Evolutionary conservation across 1,140 invertebrate species (phyloP).

Genomic region (Drosophila ficusphila): DNA sequence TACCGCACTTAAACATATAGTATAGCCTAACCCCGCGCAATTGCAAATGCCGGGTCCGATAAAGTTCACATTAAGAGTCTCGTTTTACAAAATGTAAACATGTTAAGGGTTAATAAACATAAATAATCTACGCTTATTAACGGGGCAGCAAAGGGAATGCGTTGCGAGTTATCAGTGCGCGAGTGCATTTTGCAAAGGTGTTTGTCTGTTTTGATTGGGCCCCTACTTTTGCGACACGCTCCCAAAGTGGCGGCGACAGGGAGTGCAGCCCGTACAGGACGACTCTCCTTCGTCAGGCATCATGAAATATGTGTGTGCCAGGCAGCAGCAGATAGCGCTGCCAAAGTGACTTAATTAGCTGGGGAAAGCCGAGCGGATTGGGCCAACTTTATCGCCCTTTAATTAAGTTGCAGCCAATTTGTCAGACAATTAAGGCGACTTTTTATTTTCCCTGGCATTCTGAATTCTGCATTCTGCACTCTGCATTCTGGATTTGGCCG

Average conservation of each 20-base stretch:
- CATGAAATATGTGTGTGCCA: slow-evolving; percentile 77
- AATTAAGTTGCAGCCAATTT: slow-evolving; percentile 81
- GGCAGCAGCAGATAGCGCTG: slow-evolving; percentile 60
- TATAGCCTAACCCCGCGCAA: slow-evolving; percentile 28
- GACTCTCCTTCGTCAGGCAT: slow-evolving; percentile 30
- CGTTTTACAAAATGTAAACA: slow-evolving; percentile 84
- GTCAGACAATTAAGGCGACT: slow-evolving; percentile 73
- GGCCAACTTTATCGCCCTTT: slow-evolving; percentile 64
- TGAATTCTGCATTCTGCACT: too few relatives aligned
- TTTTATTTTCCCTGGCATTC: not conserved
- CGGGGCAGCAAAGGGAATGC: slow-evolving; percentile 46
- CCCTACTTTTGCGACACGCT: slow-evolving; percentile 26
- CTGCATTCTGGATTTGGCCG: not conserved
- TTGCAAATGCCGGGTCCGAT: slow-evolving; percentile 65
- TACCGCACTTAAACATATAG: not conserved
- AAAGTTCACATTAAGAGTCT: slow-evolving; percentile 84
- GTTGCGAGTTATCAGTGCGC: slow-evolving; percentile 59
- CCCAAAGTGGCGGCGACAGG: slow-evolving; percentile 29
- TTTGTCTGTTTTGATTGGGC: slow-evolving; percentile 71
- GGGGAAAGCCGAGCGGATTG: slow-evolving; percentile 18
- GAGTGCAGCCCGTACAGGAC: slow-evolving; percentile 34
- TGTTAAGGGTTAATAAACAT: slow-evolving; percentile 84
- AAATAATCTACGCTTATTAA: slow-evolving; percentile 84
- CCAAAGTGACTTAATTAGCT: slow-evolving; percentile 74
- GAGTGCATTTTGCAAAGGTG: slow-evolving; percentile 81